Conservation (phyloP, 53 echinoderm and acorn worm species). For the Patiria pectinifera region DNA sequence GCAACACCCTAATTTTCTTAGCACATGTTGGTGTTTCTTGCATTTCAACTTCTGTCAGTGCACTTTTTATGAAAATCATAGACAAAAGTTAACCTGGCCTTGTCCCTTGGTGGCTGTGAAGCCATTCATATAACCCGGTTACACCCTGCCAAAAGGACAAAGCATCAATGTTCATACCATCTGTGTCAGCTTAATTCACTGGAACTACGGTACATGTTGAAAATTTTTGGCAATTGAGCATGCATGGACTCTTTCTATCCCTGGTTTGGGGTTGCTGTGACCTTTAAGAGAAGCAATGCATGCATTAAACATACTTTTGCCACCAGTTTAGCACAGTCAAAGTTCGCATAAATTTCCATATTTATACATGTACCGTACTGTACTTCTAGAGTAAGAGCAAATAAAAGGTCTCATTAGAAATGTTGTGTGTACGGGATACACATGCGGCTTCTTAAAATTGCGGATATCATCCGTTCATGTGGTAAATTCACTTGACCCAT, state of each 20-base stretch:
- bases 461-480: too few species aligned
- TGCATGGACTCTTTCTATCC: neutral
- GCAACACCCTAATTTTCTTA: constrained; percentile 47
- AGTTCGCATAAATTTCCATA: too few species aligned
- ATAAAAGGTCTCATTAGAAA: too few species aligned
- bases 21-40: constrained; percentile 35
- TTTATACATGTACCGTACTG: too few species aligned
- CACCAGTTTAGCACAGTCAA: too few species aligned
- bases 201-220: neutral
- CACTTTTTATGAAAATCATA: neutral
- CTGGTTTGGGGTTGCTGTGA: neutral
- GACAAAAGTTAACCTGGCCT: constrained; percentile 14
- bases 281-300: too few species aligned
- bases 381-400: too few species aligned
- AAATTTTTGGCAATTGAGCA: neutral
- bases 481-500: too few species aligned
- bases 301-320: neutral
- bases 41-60: constrained; percentile 12
- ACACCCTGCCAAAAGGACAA: constrained; percentile 54
- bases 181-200: constrained; percentile 27
- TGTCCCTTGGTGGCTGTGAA: constrained; percentile 35
- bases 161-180: constrained; percentile 20
- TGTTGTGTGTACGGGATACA: too few species aligned
- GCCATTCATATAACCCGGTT: constrained; percentile 38
- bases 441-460: too few species aligned